Evolutionary conservation across 1,140 invertebrate species (phyloP), one percentile per base, ranked within the genome.

Genomic region (Gonioctena quinquepunctata): DNA sequence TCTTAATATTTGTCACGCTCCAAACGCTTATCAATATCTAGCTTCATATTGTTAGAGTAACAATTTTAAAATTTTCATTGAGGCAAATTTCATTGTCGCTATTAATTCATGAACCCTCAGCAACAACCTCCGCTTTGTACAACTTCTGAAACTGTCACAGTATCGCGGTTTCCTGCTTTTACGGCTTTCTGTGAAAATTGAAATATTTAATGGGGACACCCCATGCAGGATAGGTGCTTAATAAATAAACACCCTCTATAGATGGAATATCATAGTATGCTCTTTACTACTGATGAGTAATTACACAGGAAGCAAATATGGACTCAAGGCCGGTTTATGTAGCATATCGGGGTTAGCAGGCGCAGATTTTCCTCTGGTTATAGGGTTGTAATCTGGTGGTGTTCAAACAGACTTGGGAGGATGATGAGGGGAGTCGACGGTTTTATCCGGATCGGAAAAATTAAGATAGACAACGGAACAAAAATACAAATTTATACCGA

Each of bases 241-340:
- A 56, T 56, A 56, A 56, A 56, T 56, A 23, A 56, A 56, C 21
- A 56, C 18, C 18, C 8, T n/a, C 52, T 56, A 56, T 23, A 56
- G 52, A 56, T 56, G 52, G 52, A 56, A 56, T 56, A 21, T 56
- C 52, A 8, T 56, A 56, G 52, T 23, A 23, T 1, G 33, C 33
- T 42, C 33, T 42, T 42, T 42, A 42, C 11, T n/a, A n/a, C n/a
- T n/a, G n/a, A n/a, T n/a, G 33, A 42, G 18, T 56, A 56, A 56
- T 56, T 23, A 56, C 52, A 42, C 52, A 56, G 16, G 21, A 56
- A 56, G 22, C 52, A 56, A 56, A 56, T 56, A 56, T 56, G 52
- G 33, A 42, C 16, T 42, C 16, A 42, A 56, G 52, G 18, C 13
- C 52, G 22, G 18, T 56, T 56, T 56, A 56, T 56, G 52, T 19